phyloP scores from a whole-genome alignment of 2,888 invertebrate species.

The Trachelus stipa region DNA sequence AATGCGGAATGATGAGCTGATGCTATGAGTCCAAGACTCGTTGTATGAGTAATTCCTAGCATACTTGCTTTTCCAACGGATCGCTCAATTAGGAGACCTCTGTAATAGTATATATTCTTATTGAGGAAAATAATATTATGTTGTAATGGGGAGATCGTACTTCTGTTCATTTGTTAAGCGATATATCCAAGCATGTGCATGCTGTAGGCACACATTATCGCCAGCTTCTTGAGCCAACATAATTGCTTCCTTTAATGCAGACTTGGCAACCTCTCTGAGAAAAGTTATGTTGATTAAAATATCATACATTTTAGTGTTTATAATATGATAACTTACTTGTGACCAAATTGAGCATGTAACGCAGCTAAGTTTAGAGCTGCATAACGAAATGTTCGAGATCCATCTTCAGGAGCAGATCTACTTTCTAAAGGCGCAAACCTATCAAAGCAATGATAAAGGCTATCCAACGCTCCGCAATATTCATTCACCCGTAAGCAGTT shows the following conservation, averaged over 20 bases:
- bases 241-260: constrained; percentile 87
- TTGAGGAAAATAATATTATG: not conserved
- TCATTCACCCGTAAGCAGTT: constrained; percentile 90
- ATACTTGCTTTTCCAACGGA: constrained; percentile 78
- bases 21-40: constrained; percentile 80
- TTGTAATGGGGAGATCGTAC: constrained; percentile 22
- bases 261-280: constrained; percentile 79
- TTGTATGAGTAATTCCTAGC: constrained; percentile 76
- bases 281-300: constrained; percentile 18
- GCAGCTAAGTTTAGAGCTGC: constrained; percentile 92
- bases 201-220: constrained; percentile 86
- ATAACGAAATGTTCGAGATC: constrained; percentile 80
- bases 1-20: constrained; percentile 83
- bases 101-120: constrained; percentile 33
- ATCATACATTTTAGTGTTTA: constrained; percentile 3
- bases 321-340: constrained; percentile 71
- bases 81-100: constrained; percentile 75
- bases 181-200: constrained; percentile 86
- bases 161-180: constrained; percentile 69
- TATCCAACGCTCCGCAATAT: constrained; percentile 85
- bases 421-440: constrained; percentile 68
- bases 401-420: constrained; percentile 67
- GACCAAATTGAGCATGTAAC: constrained; percentile 87
- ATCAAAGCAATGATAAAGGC: constrained; percentile 86
- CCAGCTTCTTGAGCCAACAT: constrained; percentile 89